Percentiles rank a stretch among this genome's conserved stretches.
phyloP scores from a whole-genome alignment of 2,888 invertebrate genomes.

The Hypercompe scribonia region DNA sequence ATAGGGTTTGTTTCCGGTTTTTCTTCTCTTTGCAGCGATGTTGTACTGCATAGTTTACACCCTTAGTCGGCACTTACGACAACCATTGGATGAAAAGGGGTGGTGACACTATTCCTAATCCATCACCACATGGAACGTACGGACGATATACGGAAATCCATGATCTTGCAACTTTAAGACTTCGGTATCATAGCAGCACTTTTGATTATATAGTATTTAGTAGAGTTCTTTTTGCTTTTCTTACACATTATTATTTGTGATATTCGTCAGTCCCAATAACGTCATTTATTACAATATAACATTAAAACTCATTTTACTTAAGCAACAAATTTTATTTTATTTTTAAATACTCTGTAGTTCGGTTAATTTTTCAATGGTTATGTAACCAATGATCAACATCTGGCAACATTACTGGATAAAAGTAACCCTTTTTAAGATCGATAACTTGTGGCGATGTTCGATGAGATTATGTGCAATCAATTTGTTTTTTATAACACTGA shows the following conservation, averaged over 20 bases:
- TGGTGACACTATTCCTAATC: too few species aligned
- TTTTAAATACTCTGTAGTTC: constrained; percentile 33
- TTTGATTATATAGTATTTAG: background rate
- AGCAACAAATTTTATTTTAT: constrained; percentile 23
- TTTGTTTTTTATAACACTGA: constrained; percentile 34
- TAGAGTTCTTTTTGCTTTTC: background rate
- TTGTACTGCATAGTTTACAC: too few species aligned
- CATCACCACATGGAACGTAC: too few species aligned
- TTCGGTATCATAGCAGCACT: too few species aligned
- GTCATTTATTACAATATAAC: background rate
- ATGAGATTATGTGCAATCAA: constrained; percentile 43
- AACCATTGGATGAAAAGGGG: too few species aligned
- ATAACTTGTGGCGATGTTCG: constrained; percentile 46
- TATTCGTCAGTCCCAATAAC: background rate
- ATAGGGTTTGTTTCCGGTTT: too few species aligned
- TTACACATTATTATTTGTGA: background rate
- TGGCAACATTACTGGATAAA: constrained; percentile 50
- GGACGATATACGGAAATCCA: too few species aligned
- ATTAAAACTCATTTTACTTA: background rate
- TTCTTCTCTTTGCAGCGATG: too few species aligned
- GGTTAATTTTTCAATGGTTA: constrained; percentile 41
- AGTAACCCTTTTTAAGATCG: constrained; percentile 61
- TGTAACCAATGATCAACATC: constrained; percentile 42
- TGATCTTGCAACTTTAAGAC: background rate
- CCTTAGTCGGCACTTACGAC: too few species aligned